Evolutionary conservation across 1,140 invertebrate species (phyloP).

Genomic region (Ips nitidus): DNA sequence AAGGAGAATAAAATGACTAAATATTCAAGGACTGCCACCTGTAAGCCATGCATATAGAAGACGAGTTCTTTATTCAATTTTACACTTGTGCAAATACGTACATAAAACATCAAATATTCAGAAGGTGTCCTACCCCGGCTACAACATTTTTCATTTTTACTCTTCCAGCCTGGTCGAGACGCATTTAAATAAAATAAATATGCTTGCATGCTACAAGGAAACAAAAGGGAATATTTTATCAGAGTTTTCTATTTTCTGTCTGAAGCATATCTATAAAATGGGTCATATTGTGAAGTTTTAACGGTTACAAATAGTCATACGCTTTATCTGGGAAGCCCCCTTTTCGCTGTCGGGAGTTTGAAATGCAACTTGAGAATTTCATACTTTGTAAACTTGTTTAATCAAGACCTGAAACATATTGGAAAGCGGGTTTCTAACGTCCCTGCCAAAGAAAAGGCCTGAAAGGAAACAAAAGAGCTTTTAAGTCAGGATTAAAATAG

Average conservation of each 20-base stretch:
- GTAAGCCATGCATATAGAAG: background rate
- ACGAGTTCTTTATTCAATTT: constrained; percentile 17
- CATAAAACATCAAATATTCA: constrained; percentile 20
- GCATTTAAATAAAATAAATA: constrained; percentile 21
- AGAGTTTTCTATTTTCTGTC: background rate
- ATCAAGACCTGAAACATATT: constrained; percentile 1
- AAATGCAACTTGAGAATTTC: too few relatives aligned
- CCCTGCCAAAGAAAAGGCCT: constrained; percentile 40
- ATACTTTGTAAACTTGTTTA: background rate
- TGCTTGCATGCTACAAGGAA: background rate
- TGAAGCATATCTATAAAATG: background rate
- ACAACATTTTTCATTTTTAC: constrained; percentile 21
- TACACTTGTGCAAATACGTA: background rate
- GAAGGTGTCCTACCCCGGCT: constrained; percentile 5
- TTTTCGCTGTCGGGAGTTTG: too few relatives aligned
- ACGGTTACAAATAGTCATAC: background rate
- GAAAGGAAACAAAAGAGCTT: constrained; percentile 52
- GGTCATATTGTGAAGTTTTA: background rate
- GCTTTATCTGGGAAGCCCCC: background rate
- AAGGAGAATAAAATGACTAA: too few relatives aligned
- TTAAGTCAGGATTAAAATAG: constrained; percentile 50
- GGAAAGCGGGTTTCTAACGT: background rate
- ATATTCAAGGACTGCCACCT: too few relatives aligned
- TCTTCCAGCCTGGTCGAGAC: background rate
- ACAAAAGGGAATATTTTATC: constrained; percentile 21